Percentiles rank a stretch among this genome's conserved stretches.
These are phyloP conservation scores for Opisthocomus hoazin DNA, from an alignment of 2,113 vertebrate genomes.

Conservation along the genomic window DNA sequence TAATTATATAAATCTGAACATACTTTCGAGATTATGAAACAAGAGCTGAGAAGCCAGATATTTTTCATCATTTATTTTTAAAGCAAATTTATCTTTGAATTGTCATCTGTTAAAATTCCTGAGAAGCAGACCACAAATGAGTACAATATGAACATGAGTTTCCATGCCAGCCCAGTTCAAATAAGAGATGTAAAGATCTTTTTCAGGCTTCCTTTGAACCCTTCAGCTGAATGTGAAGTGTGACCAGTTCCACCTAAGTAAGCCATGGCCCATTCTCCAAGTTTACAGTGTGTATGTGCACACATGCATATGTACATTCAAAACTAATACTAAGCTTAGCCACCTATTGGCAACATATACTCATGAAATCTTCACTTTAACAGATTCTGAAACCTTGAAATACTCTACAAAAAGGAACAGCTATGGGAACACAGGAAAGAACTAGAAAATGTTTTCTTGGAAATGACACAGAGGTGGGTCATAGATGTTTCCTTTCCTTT, in stretches of 20 bases:
- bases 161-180: slow-evolving; percentile 10
- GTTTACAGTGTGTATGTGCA: background rate
- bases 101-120: slow-evolving; percentile 62
- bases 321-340: background rate
- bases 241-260: background rate
- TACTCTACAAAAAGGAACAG: background rate
- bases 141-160: slow-evolving; percentile 59
- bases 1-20: slow-evolving; percentile 59
- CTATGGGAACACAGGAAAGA: background rate
- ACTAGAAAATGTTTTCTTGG: background rate
- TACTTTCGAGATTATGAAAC: slow-evolving; percentile 49
- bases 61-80: slow-evolving; percentile 67
- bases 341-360: background rate
- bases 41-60: slow-evolving; percentile 42
- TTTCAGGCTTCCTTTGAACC: slow-evolving; percentile 11
- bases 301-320: background rate
- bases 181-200: slow-evolving; percentile 24
- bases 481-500: background rate
- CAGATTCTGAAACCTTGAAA: background rate
- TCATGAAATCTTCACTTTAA: background rate
- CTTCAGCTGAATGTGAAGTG: background rate
- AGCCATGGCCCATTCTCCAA: background rate
- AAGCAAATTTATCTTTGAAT: slow-evolving; percentile 65
- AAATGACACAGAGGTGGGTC: background rate
- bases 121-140: slow-evolving; percentile 60